Conservation (phyloP, 2,113 vertebrate genomes). For the Bambusicola thoracicus region DNA sequence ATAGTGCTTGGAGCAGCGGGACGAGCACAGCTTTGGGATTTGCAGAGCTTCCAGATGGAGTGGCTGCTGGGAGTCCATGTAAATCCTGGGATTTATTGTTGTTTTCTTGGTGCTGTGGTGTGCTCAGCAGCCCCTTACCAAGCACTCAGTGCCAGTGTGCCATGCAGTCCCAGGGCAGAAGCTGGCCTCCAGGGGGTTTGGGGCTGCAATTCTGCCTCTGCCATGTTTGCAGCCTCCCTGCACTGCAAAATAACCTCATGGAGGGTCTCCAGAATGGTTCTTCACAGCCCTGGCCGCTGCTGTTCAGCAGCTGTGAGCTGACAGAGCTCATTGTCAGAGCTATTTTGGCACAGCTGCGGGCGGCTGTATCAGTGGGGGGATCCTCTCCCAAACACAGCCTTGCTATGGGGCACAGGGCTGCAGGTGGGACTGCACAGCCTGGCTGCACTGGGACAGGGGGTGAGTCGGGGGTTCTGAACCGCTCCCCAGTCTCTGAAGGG, state of each 20-base stretch:
- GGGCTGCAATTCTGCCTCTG: neutral
- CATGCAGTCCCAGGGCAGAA: neutral
- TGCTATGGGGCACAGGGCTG: too few species aligned
- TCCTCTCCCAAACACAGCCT: neutral
- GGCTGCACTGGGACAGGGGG: neutral
- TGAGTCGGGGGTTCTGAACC: too few species aligned
- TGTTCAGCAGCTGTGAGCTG: neutral
- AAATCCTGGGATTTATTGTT: neutral
- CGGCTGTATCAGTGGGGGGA: fast-evolving
- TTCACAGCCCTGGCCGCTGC: neutral
- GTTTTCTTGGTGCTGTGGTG: neutral
- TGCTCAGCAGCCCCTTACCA: fast-evolving
- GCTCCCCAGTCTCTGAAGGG: neutral
- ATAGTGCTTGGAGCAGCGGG: neutral
- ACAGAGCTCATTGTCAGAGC: neutral
- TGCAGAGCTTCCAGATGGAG: neutral
- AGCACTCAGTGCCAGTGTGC: neutral
- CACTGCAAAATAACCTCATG: fast-evolving
- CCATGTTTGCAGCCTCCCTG: neutral
- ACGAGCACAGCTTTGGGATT: neutral
- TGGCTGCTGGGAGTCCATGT: neutral
- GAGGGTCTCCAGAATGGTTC: neutral
- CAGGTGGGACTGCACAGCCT: neutral
- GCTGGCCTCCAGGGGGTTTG: too few species aligned
- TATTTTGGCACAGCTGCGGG: neutral